Base-by-base conservation (phyloP, 1,140 invertebrate genomes). In the Conus betulinus region DNA sequence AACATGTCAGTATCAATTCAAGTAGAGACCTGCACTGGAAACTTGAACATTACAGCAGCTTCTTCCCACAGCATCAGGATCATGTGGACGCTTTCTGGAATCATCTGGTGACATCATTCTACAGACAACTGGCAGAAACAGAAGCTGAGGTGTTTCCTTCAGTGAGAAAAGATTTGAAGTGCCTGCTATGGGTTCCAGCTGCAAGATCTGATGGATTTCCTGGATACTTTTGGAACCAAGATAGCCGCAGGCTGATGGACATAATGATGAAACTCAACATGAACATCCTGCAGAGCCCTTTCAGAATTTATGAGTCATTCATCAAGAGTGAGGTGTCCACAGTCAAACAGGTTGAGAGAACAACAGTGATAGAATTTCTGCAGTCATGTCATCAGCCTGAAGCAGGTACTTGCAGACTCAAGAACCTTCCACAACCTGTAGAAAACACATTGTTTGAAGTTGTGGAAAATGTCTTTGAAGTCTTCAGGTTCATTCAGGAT, bases 31-130 rank as follows among this genome's bases (percentile, higher is more conserved):
- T 52, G 0, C 8, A 27, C 52, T n/a, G 53, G 53, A 87, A 79
- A 25, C 52, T 57, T 17, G 23, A 53, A 3, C 67, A n/a, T 25
- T 87, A 74, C 53, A 55, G 1, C n/a, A 55, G 25, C 53, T 87
- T 87, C 74, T 79, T 78, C 74, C 85, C 71, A 53, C 51, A 78
- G n/a, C 53, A 55, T 25, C 52, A 25, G 17, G 20, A 2, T 17
- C 7, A n/a, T 10, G 74, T 87, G 8, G 74, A 76, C 20, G 57
- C 71, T 27, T 87, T 87, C 71, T 87, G 85, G 85, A 78, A 74
- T 20, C 5, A 39, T 3, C 53, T 87, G 25, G 60, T 87, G n/a
- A 55, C 39, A 10, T 51, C 39, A 6, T 57, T 87, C 51, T 87
- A 87, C 85, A 39, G n/a, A 7, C 85, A 87, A n/a, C 51, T 87